These are phyloP conservation scores for Centruroides vittatus DNA, from an alignment of 1,140 invertebrate species.

Conservation along the genomic window DNA sequence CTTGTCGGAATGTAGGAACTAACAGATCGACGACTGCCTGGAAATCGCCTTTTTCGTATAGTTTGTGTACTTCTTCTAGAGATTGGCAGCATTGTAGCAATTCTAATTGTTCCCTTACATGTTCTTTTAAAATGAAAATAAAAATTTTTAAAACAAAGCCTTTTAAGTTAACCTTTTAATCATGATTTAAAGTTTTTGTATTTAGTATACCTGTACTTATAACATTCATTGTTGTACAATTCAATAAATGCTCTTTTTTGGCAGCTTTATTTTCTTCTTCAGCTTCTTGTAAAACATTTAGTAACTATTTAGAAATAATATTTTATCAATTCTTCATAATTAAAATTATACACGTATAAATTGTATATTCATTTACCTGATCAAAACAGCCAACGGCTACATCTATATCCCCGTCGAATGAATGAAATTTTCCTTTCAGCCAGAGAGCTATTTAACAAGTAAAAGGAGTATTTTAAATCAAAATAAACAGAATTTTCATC, in stretches of 20 bases:
- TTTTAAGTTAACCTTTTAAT: too few relatives aligned
- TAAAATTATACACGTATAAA: too few relatives aligned
- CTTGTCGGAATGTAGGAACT: slow-evolving; percentile 23
- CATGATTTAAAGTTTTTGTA: too few relatives aligned
- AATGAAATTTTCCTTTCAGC: slow-evolving; percentile 13
- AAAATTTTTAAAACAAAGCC: too few relatives aligned
- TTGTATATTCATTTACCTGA: slow-evolving; percentile 1
- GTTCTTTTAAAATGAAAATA: slow-evolving; percentile 1
- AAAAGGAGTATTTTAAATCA: neutral
- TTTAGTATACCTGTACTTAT: neutral
- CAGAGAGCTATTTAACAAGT: slow-evolving; percentile 10
- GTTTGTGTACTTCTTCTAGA: slow-evolving; percentile 29
- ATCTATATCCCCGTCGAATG: slow-evolving; percentile 13
- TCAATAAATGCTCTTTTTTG: too few relatives aligned
- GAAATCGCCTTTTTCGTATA: slow-evolving; percentile 27
- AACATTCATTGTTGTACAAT: neutral
- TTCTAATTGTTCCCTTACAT: slow-evolving; percentile 25
- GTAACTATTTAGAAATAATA: too few relatives aligned
- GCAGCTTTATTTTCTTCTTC: too few relatives aligned
- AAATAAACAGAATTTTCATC: neutral
- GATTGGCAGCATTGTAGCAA: slow-evolving; percentile 28
- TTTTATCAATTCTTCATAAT: too few relatives aligned
- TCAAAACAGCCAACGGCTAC: slow-evolving; percentile 12
- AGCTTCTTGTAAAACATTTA: too few relatives aligned
- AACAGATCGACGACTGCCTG: slow-evolving; percentile 29